phyloP scores from a whole-genome alignment of 2,113 vertebrate genomes.

The Australoheros scitulus region DNA sequence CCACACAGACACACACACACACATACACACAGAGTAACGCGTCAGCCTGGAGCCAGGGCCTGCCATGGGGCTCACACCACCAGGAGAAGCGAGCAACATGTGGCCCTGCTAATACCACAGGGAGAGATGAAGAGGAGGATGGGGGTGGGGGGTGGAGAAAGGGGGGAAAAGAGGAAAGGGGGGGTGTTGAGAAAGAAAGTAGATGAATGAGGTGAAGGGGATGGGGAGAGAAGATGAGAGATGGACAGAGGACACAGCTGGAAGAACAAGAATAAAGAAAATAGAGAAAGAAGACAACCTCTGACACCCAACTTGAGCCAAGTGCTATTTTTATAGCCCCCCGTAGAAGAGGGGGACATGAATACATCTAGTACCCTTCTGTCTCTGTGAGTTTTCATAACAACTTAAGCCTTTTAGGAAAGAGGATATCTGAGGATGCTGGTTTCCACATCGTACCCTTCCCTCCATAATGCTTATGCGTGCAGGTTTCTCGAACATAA shows the following conservation, averaged over 20 bases:
- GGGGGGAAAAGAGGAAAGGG: too few species aligned
- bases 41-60: conserved; percentile 96
- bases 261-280: conserved; percentile 13
- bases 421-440: background rate
- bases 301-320: conserved; percentile 76
- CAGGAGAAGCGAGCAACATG: conserved; percentile 91
- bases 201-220: conserved; percentile 21
- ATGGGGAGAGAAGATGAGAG: conserved; percentile 22
- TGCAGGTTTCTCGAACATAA: background rate
- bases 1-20: conserved; percentile 45
- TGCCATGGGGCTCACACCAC: conserved; percentile 83
- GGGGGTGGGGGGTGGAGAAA: background rate
- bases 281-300: conserved; percentile 65
- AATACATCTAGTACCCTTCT: conserved; percentile 47
- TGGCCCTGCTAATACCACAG: conserved; percentile 89
- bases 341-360: conserved; percentile 49
- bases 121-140: conserved; percentile 81
- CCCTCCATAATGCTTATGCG: background rate
- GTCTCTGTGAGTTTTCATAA: conserved; percentile 47
- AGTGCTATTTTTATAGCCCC: conserved; percentile 82
- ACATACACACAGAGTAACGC: conserved; percentile 74
- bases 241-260: conserved; percentile 38
- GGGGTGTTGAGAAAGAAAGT: background rate
- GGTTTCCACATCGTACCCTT: conserved; percentile 15
- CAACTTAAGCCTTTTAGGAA: conserved; percentile 47